These are phyloP conservation scores for Pagetopsis macropterus DNA, from an alignment of 2,797 vertebrate genomes.

Conservation along the genomic window DNA sequence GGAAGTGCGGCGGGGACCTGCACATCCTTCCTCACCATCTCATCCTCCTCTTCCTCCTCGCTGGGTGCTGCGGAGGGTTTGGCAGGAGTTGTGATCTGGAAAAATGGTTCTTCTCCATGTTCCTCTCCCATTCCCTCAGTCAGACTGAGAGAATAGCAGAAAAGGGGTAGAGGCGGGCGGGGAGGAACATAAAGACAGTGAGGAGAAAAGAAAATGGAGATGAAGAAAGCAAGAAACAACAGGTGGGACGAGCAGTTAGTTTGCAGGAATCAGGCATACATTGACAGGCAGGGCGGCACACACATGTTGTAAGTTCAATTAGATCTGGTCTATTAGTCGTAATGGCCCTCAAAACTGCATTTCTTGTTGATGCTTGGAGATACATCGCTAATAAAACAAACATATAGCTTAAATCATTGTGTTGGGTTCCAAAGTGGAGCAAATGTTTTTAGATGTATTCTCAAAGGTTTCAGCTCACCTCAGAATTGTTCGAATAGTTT, in stretches of 20 bases:
- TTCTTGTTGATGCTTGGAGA: too few species aligned
- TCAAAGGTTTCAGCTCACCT: too few species aligned
- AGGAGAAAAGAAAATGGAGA: neutral
- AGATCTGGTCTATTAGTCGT: neutral
- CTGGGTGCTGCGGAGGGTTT: slow-evolving; percentile 63
- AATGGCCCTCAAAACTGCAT: neutral
- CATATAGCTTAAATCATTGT: too few species aligned
- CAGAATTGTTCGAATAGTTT: neutral
- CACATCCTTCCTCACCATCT: slow-evolving; percentile 87
- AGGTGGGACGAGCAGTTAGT: slow-evolving; percentile 20
- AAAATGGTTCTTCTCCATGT: slow-evolving; percentile 77
- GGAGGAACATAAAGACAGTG: neutral
- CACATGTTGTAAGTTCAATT: slow-evolving; percentile 4
- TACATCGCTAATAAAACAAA: too few species aligned
- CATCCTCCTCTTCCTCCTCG: slow-evolving; percentile 93
- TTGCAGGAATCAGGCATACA: slow-evolving; percentile 19
- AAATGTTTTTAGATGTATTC: too few species aligned
- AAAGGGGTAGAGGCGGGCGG: neutral
- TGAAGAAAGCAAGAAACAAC: neutral
- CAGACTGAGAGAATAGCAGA: slow-evolving; percentile 74
- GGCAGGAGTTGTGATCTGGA: slow-evolving; percentile 62
- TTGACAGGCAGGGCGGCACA: neutral
- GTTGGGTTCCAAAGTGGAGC: neutral
- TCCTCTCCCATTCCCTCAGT: slow-evolving; percentile 68
- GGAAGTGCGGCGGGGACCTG: slow-evolving; percentile 4